These are phyloP conservation scores for Fragum fragum DNA, from an alignment of 2,888 invertebrate genomes.

Conservation along the genomic window DNA sequence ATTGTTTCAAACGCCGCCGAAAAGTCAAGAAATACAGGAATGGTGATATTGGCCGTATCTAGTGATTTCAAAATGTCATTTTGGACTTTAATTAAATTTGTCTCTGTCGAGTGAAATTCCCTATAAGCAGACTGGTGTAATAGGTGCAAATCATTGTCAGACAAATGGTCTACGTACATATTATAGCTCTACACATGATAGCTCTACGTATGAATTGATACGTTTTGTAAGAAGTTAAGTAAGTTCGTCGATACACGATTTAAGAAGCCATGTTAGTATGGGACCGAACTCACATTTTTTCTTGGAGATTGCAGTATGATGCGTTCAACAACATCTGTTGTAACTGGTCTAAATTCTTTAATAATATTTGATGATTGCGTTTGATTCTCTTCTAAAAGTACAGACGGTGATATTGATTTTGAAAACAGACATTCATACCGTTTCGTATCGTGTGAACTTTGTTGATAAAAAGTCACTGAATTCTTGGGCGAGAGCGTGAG, in stretches of 20 bases:
- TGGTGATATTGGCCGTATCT: slow-evolving; percentile 41
- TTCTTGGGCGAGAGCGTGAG: too few species aligned
- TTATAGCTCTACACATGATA: slow-evolving; percentile 30
- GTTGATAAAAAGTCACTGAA: too few species aligned
- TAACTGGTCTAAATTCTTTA: too few species aligned
- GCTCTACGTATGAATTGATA: slow-evolving; percentile 37
- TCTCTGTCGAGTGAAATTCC: slow-evolving; percentile 55
- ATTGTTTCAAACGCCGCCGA: slow-evolving; percentile 58
- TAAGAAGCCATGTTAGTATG: slow-evolving; percentile 46
- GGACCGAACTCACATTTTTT: slow-evolving; percentile 51
- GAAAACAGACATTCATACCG: too few species aligned
- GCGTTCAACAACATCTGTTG: too few species aligned
- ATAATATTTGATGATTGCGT: too few species aligned
- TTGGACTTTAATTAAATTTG: slow-evolving; percentile 49
- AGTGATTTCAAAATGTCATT: slow-evolving; percentile 51
- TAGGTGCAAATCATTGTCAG: slow-evolving; percentile 45
- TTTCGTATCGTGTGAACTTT: too few species aligned
- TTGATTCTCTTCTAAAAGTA: too few species aligned
- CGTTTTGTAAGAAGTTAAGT: slow-evolving; percentile 29
- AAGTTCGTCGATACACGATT: slow-evolving; percentile 43
- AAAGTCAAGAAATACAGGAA: slow-evolving; percentile 33
- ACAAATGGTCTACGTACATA: slow-evolving; percentile 32
- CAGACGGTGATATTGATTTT: too few species aligned
- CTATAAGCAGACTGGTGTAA: slow-evolving; percentile 52
- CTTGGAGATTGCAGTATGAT: slow-evolving; percentile 6